Conservation (phyloP, 2,113 vertebrate genomes). For the Rafetus swinhoei region DNA sequence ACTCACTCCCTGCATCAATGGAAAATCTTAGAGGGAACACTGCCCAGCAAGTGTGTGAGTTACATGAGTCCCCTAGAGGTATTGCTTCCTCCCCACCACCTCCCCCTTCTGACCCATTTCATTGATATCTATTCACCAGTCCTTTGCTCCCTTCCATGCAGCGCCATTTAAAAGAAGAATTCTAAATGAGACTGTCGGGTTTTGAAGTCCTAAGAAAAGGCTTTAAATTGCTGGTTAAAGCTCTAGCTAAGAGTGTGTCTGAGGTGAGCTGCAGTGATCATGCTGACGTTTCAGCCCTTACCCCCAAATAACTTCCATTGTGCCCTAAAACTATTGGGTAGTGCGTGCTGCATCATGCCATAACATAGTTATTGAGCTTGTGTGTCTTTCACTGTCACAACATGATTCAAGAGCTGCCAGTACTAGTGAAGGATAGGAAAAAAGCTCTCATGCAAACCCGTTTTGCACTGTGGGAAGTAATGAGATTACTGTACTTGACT, state of each 20-base stretch:
- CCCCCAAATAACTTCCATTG: background rate
- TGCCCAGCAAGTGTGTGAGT: no score
- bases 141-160: background rate
- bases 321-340: background rate
- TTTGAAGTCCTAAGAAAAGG: background rate
- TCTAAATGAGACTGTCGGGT: background rate
- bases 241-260: background rate
- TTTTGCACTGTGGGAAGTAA: background rate
- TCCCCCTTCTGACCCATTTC: background rate
- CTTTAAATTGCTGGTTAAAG: background rate
- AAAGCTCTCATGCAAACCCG: conserved; percentile 13
- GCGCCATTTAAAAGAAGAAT: background rate
- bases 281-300: background rate
- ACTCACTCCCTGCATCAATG: no score
- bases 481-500: background rate
- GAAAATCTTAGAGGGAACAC: no score
- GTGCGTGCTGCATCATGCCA: background rate
- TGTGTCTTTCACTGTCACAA: background rate
- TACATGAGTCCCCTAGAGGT: no score
- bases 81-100: background rate
- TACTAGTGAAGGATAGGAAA: background rate
- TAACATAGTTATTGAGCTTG: background rate
- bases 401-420: background rate
- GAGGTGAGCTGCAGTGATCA: background rate
- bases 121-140: background rate